phyloP scores from a whole-genome alignment of 2,113 vertebrate genomes.

The Climacteris rufus region DNA sequence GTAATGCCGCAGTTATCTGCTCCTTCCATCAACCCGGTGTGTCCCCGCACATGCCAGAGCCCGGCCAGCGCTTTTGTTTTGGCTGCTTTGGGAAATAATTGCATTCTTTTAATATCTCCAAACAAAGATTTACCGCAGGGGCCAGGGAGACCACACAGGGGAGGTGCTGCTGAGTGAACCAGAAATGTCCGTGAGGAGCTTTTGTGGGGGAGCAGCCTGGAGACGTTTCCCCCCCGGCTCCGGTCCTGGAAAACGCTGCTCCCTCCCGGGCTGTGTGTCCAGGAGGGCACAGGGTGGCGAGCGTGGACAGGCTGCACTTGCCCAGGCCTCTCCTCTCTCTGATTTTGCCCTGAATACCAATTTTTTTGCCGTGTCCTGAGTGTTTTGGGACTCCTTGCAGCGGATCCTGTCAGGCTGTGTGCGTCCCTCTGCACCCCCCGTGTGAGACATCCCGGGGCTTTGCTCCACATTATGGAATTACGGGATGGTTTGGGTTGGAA shows the following conservation, averaged over 20 bases:
- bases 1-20: constrained; percentile 35
- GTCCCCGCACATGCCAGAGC: constrained; percentile 31
- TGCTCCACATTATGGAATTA: neutral
- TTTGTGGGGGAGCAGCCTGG: neutral
- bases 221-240: fast-evolving
- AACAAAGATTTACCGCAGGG: neutral
- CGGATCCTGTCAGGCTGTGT: fast-evolving
- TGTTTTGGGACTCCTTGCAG: fast-evolving
- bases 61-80: constrained; percentile 29
- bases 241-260: fast-evolving
- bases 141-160: constrained; percentile 21
- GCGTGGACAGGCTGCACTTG: fast-evolving
- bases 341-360: neutral
- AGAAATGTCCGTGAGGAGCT: neutral
- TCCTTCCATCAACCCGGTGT: neutral
- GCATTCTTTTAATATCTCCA: constrained; percentile 51
- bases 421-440: neutral
- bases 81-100: constrained; percentile 24
- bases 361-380: neutral
- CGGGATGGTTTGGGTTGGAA: neutral
- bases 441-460: fast-evolving
- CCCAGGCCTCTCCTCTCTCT: neutral
- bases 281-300: neutral
- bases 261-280: fast-evolving
- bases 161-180: neutral